Base-by-base conservation (phyloP, 2,797 vertebrate species). In the Sus cebifrons region DNA sequence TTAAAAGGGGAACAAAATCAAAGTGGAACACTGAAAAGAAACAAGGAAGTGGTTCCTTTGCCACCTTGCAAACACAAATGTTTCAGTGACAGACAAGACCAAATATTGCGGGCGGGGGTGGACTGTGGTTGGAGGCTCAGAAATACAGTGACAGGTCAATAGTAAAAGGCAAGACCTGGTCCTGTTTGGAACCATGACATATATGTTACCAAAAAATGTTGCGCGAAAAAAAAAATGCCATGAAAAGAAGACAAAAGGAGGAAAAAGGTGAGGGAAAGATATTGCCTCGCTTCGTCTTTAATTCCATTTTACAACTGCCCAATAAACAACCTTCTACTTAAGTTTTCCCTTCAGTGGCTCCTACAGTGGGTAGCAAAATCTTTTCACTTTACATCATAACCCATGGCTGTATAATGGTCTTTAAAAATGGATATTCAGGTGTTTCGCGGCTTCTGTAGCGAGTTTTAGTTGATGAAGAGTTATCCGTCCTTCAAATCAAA, bases 1-100 rank as follows among this genome's bases (percentile, higher is more conserved):
- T 92, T 86, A 73, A 94, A 95, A 58, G 58, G 73, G n/a, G 70
- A 77, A 68, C 29, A 18, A 91, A 97, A 96, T 82, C 64, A 93
- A 94, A 93, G 67, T 25, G 67, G 60, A 91, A 64, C 5, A 27
- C 12, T 84, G 64, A 23, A 79, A 91, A 82, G 70, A 89, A 89
- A 70, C 12, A 92, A 79, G 74, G 64, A 52, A 27, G 17, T 5
- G 27, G 56, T 32, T 44, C 44, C 73, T 91, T 84, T 49, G 68
- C 74, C 60, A 36, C 52, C 10, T 9, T 32, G 54, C 40, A 70
- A 86, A 94, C 68, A 62, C 58, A 89, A 74, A 40, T 11, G 52
- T 82, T 40, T 25, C 32, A 21, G 21, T 58, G 96, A 78, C 62
- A 74, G 79, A 85, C 10, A 77, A n/a, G 86, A 86, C 49, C 36